Percentiles rank a stretch among this genome's conserved stretches.
phyloP scores from a whole-genome alignment of 2,113 vertebrate genomes.

The Panthera leo region DNA sequence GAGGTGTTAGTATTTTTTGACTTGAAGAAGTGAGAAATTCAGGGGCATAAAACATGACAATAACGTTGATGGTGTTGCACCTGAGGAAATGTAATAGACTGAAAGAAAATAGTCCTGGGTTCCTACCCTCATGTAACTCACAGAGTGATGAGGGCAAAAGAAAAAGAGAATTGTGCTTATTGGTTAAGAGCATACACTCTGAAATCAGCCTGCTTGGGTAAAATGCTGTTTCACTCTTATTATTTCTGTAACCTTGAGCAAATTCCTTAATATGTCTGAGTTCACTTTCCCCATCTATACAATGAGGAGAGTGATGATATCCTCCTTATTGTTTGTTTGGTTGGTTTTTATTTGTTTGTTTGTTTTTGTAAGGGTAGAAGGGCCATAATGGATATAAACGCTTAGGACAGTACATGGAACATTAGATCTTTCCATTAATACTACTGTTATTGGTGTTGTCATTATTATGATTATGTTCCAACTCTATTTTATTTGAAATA shows the following conservation, averaged over 20 bases:
- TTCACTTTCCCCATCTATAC: not conserved
- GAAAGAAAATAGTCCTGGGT: not conserved
- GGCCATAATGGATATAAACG: not conserved
- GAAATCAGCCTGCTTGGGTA: not conserved
- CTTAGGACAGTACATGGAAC: not conserved
- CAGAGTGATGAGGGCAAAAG: not conserved
- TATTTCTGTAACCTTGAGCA: not conserved
- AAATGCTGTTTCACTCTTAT: not conserved
- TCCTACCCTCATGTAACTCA: not conserved
- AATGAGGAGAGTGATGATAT: not conserved
- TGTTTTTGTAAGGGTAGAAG: not conserved
- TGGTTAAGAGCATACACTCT: not conserved
- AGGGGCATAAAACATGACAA: not conserved
- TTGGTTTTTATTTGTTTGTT: too few relatives aligned
- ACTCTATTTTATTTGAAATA: not conserved
- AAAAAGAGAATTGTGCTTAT: rapidly evolving
- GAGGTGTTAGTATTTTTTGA: not conserved
- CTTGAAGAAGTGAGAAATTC: not conserved
- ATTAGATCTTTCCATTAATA: not conserved
- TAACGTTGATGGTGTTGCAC: not conserved
- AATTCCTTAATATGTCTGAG: not conserved
- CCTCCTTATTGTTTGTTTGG: not conserved
- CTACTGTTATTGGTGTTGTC: not conserved
- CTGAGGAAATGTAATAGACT: not conserved
- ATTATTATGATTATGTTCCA: not conserved